Percentiles rank a stretch among this genome's conserved stretches.
These are phyloP conservation scores for Emydura subglobosa DNA, from an alignment of 2,113 vertebrate species.

Conservation along the genomic window DNA sequence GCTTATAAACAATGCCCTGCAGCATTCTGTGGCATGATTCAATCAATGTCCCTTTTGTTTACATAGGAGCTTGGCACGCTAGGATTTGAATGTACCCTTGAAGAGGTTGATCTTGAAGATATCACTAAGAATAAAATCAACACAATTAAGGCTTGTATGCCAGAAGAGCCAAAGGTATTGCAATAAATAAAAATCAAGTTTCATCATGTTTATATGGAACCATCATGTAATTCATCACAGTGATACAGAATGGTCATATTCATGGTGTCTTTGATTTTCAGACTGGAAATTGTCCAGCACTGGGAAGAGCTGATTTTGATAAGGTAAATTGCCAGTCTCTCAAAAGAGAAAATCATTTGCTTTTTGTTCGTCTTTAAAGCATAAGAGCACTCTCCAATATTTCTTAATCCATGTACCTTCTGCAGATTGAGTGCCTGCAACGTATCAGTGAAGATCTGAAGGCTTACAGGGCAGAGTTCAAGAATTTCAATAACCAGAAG, in stretches of 20 bases:
- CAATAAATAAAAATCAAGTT: not conserved
- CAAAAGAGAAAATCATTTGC: not conserved
- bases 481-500: not conserved
- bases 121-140: conserved; percentile 64
- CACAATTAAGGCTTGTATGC: conserved; percentile 70
- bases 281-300: conserved; percentile 74
- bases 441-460: conserved; percentile 78
- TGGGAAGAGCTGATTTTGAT: conserved; percentile 70
- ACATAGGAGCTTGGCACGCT: conserved; percentile 48
- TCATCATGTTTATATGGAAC: fast-evolving
- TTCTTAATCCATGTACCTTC: not conserved
- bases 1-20: fast-evolving
- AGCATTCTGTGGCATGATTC: not conserved
- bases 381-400: not conserved
- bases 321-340: conserved; percentile 67
- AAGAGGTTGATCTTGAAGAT: conserved; percentile 64
- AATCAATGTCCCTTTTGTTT: not conserved
- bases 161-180: not conserved
- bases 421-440: conserved; percentile 72
- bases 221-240: fast-evolving
- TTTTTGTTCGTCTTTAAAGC: fast-evolving
- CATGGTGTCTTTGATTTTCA: conserved; percentile 63
- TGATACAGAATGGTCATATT: not conserved
- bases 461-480: conserved; percentile 68
- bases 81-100: conserved; percentile 66